Conservation (phyloP, 2,888 invertebrate species). For the Troides oblongomaculatus region DNA sequence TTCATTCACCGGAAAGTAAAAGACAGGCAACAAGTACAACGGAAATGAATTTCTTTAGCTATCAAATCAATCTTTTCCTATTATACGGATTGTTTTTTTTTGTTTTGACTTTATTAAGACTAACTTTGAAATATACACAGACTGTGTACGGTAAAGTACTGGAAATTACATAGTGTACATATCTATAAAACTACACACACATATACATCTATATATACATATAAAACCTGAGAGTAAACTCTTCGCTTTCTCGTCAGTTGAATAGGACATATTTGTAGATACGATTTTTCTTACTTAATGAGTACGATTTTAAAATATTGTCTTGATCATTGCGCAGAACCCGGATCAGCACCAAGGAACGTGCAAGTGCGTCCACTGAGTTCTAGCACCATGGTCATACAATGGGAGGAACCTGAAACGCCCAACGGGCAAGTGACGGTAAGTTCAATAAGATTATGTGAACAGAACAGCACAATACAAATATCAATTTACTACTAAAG, state of each 20-base stretch:
- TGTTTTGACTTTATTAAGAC: too few species aligned
- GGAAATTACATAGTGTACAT: too few species aligned
- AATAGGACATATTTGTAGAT: too few species aligned
- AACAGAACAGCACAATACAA: not conserved
- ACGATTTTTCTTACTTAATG: not conserved
- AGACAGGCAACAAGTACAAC: too few species aligned
- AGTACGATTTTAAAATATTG: not conserved
- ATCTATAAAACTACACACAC: too few species aligned
- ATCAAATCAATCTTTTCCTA: not conserved
- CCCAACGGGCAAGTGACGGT: constrained; percentile 99
- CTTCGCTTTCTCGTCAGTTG: too few species aligned
- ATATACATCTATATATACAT: too few species aligned
- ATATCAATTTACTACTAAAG: too few species aligned
- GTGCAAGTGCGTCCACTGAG: constrained; percentile 96
- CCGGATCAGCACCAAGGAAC: constrained; percentile 96
- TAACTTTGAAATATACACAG: too few species aligned
- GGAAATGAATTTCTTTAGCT: not conserved
- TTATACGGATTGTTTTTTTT: too few species aligned
- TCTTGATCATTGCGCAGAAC: constrained; percentile 83
- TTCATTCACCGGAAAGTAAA: not conserved
- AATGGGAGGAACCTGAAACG: constrained; percentile 98
- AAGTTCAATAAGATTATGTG: constrained; percentile 46
- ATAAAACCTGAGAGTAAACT: too few species aligned
- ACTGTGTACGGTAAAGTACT: too few species aligned
- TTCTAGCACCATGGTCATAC: constrained; percentile 97